Evolutionary conservation across 2,797 vertebrate species (phyloP), one percentile per base, ranked within the genome.

Genomic region (Salmo trutta): DNA sequence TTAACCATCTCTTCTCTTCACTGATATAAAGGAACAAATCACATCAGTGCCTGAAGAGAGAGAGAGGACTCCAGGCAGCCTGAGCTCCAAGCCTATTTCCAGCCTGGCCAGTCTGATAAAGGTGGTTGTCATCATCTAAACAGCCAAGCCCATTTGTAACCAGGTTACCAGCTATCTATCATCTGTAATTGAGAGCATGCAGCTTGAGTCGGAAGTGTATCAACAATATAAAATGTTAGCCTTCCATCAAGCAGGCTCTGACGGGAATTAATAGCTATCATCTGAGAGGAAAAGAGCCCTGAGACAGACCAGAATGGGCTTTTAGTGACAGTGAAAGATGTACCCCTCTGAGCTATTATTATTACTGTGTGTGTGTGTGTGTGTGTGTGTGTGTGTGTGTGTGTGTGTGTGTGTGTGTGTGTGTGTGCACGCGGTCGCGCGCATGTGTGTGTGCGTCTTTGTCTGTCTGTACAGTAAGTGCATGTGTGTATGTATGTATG

Each of bases 191-290:
- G 94, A 94, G 90, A 93, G 88, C 88, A 93, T 88, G 88, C 74
- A 91, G 92, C 90, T 93, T 77, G 76, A 93, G 89, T 90, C 89
- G 85, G 85, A 91, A 95, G 87, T 93, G 94, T 94, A 93, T 94
- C 92, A 93, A 85, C 88, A 91, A 88, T 84, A 93, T 93, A 95
- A 94, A 93, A 91, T 91, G 88, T 93, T 94, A 94, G 88, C 88
- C 93, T 95, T 94, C 93, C 88, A 92, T 95, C 93, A 92, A 91
- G 89, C 90, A 78, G 87, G 80, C 86, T 94, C 86, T 88, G 90
- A 94, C 87, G 89, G 87, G 87, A 93, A 94, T 95, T 94, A 94
- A 95, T 93, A 94, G 88, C 86, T 85, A 90, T 87, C 89, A 94
- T 92, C 88, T 91, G 86, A 90, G 86, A 90, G 87, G 79, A 76